Base-by-base conservation (phyloP, 1,140 invertebrate species). In the Hormaphis cornu region DNA sequence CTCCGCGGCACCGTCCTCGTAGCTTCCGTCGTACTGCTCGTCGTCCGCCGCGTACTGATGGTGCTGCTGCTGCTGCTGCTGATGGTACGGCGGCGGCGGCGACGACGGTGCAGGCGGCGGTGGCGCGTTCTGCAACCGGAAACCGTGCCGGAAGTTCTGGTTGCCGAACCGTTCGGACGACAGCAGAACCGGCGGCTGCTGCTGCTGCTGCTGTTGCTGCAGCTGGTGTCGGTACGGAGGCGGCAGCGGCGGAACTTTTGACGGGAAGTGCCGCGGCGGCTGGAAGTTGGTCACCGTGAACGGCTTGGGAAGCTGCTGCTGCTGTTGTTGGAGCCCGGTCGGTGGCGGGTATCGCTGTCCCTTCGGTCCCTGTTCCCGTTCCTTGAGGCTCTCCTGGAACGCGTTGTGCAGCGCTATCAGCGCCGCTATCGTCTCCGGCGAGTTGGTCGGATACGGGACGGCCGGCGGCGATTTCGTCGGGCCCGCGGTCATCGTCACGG, bases 401-500 rank as follows among this genome's bases (percentile, higher is more conserved):
- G 74, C 74, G 37, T 75, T 74, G 53, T 76, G 75, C 8, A 76
- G 46, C 16, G 75, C 75, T 5, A 76, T 63, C 1, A 76, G 71
- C 1, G 75, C 74, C 4, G 73, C 72, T 9, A 75, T 72, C 7
- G 74, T 74, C 18, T 75, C 74, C 18, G 72, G 72, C 16, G 71
- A 72, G 16, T 59, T 72, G n/a, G 72, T 63, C 30, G 72, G 72
- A 44, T 70, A 74, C 20, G 71, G 63, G 8, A 72, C 37, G 0
- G 78, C 76, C 3, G 78, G 75, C 50, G 76, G 79, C 52, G 77
- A 77, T 0, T 76, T 74, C n/a, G 75, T 75, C 20, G 76, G 76
- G 3, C 74, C 75, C 9, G 75, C 74, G 10, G 77, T 74, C 18
- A 75, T 73, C 2, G 76, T 74, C 9, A 74, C 74, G 48, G 73